Evolutionary conservation across 1,140 invertebrate genomes (phyloP), one percentile per base, ranked within the genome.

Genomic region (Spodoptera litura): DNA sequence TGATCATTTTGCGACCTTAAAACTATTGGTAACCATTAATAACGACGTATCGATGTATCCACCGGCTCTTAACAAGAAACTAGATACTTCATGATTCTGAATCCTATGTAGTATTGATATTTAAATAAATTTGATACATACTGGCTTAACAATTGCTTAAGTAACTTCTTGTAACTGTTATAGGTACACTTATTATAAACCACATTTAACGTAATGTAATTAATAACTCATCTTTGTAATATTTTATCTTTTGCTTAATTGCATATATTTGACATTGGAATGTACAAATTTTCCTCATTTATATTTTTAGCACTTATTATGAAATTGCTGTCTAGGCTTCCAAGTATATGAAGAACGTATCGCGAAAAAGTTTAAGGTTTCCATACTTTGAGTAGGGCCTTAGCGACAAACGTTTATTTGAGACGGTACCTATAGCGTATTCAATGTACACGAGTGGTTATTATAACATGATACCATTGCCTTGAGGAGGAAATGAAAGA

Each of bases 11-110:
- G 80, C 81, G 85, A 87, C 73, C 91, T 92, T 92, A 93, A 81
- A 88, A 83, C 91, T 94, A 94, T 81, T 94, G 93, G 93, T 94
- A 94, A 94, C 93, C 85, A 93, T 91, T 80, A 82, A 84, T 87
- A 87, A 84, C 86, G 84, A 82, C 77, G 81, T 80, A 85, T 88
- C 86, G 83, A 87, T 82, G 82, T 55, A 75, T 79, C 80, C 78
- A 71, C 68, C 78, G 77, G 79, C 74, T 78, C 71, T 75, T 78
- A 79, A 79, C 68, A 72, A 78, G 31, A 80, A 70, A 79, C 78
- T 75, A 62, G 51, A 77, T 52, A 56, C 31, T 20, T 35, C 52
- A 53, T 53, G 15, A 49, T 53, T 62, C 49, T 53, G 38, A 56
- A 77, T 49, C 61, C 66, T 66, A 56, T 38, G 35, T 44, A 56